Percentiles rank a stretch among this genome's conserved stretches.
These are phyloP conservation scores for Lytechinus variegatus DNA, from an alignment of 35 echinoderm and acorn worm genomes.

Conservation along the genomic window DNA sequence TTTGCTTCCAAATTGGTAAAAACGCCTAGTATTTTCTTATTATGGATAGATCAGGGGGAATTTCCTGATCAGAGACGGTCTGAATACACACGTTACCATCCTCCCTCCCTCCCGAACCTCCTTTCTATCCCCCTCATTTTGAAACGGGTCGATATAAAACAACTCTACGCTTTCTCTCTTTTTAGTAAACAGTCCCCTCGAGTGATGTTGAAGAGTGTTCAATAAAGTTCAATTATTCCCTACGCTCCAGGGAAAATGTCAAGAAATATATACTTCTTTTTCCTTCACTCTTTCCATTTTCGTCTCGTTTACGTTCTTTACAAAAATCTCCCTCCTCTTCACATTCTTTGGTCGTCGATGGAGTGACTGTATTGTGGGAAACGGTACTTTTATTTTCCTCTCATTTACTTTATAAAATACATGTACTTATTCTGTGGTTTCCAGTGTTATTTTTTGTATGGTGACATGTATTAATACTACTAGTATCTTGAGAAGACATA, in stretches of 20 bases:
- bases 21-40: too few relatives aligned
- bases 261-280: slow-evolving; percentile 5
- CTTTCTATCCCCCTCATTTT: not conserved
- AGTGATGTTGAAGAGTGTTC: not conserved
- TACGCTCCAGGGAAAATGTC: not conserved
- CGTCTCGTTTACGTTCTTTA: not conserved
- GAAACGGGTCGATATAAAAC: not conserved
- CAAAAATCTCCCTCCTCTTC: not conserved
- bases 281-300: not conserved
- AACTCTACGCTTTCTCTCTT: not conserved
- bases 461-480: too few relatives aligned
- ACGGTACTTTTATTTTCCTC: not conserved
- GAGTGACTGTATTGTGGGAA: not conserved
- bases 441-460: too few relatives aligned
- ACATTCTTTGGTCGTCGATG: not conserved
- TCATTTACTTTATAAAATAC: too few relatives aligned
- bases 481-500: too few relatives aligned
- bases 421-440: not conserved
- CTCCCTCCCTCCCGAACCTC: not conserved
- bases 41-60: too few relatives aligned
- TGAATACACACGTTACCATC: not conserved
- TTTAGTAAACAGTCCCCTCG: slow-evolving; percentile 5
- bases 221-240: slow-evolving; percentile 20
- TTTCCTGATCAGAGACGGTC: too few relatives aligned
- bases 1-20: too few relatives aligned